These are phyloP conservation scores for Heliconius ismenius DNA, from an alignment of 2,888 invertebrate species.

Conservation along the genomic window DNA sequence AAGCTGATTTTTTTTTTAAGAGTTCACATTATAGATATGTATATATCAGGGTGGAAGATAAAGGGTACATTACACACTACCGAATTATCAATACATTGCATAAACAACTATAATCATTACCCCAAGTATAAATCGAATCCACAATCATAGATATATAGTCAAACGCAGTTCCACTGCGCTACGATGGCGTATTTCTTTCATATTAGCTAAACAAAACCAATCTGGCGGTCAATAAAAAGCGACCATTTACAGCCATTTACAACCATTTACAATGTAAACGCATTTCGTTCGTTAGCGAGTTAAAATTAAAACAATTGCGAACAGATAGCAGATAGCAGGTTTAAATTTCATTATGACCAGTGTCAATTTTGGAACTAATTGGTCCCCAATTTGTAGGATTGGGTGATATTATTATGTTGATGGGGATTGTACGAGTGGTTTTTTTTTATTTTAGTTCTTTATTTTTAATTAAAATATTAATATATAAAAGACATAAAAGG, in stretches of 20 bases:
- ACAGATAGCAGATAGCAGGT: slow-evolving; percentile 6
- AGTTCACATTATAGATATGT: too few species aligned
- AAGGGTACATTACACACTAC: too few species aligned
- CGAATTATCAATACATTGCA: too few species aligned
- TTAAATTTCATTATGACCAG: slow-evolving; percentile 22
- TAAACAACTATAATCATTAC: too few species aligned
- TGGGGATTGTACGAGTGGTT: not conserved
- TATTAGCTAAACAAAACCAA: not conserved
- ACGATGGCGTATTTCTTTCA: not conserved
- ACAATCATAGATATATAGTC: too few species aligned
- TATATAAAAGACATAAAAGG: not conserved
- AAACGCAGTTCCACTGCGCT: not conserved
- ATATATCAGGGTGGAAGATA: too few species aligned
- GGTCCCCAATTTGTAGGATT: slow-evolving; percentile 28
- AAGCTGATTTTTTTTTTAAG: too few species aligned
- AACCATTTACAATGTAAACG: slow-evolving; percentile 1
- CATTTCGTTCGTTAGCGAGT: slow-evolving; percentile 5
- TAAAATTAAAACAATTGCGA: slow-evolving; percentile 8
- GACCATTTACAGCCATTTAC: not conserved
- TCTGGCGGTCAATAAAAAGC: not conserved
- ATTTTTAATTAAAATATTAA: not conserved
- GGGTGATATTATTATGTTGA: slow-evolving; percentile 17
- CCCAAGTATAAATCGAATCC: too few species aligned
- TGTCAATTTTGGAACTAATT: slow-evolving; percentile 32
- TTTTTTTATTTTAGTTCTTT: not conserved